phyloP scores from a whole-genome alignment of 2,888 invertebrate species.

The Oscheius sp. region DNA sequence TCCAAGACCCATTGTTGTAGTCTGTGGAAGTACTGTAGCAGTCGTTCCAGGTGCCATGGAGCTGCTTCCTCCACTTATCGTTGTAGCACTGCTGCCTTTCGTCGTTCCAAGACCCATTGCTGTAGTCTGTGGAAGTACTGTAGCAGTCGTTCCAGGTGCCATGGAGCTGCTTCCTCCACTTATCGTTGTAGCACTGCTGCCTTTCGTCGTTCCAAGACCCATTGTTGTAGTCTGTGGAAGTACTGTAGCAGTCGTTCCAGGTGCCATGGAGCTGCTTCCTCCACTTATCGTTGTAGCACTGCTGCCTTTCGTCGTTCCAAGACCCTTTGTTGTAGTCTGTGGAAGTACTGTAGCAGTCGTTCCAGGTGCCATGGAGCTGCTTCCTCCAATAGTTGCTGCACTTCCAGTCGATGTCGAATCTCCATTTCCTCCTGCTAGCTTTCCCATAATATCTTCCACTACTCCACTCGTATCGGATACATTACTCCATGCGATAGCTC shows the following conservation, averaged over 20 bases:
- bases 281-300: background rate
- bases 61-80: too few relatives aligned
- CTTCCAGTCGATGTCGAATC: background rate
- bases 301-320: background rate
- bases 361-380: background rate
- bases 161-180: too few relatives aligned
- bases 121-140: too few relatives aligned
- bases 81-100: too few relatives aligned
- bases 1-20: too few relatives aligned
- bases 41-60: too few relatives aligned
- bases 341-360: background rate
- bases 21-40: too few relatives aligned
- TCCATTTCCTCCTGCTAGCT: background rate
- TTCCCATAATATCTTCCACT: background rate
- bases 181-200: too few relatives aligned
- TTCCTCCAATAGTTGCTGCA: background rate
- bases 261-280: background rate
- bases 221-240: background rate
- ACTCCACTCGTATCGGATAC: slow-evolving; percentile 9
- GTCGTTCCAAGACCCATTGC: too few relatives aligned
- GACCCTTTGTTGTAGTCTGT: background rate
- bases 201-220: background rate
- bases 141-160: too few relatives aligned
- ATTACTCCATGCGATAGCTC: slow-evolving; percentile 21
- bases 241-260: background rate